Base-by-base conservation (phyloP, 2,888 invertebrate species). In the Caradrina clavipalpis region DNA sequence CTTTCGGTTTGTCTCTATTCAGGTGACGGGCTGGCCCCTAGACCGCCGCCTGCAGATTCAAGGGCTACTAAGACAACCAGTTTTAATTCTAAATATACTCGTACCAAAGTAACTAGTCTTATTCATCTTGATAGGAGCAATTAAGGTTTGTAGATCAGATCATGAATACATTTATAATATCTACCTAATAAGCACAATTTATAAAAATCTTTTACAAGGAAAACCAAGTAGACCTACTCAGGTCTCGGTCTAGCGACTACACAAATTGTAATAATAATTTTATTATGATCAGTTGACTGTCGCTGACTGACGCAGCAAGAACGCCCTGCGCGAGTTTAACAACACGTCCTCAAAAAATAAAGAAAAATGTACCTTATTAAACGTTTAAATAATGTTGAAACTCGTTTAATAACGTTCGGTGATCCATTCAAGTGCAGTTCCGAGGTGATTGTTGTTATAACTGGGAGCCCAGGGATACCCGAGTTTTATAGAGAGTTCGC, bases 401-500 rank as follows among this genome's bases (percentile, higher is more conserved):
- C 78, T 45, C 75, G 73, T 61, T 63, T 80, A 53, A 19, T 82
- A 69, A 78, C 73, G 13, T 74, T 78, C 53, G 83, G 74, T 57
- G 69, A 78, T 67, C 69, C 73, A 49, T 78, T 82, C 55, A 62
- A 60, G 45, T 42, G 65, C n/a, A 56, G 54, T 53, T 64, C 75
- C 15, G 75, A 78, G 22, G 60, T 80, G 73, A 74, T 82, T 39
- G 68, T 82, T 35, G 69, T 80, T 55, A 71, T 82, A 54, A 71
- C 83, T 54, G 80, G 80, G 17, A 70, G 78, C 50, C 76, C 80
- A 17, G 78, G 82, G 49, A 82, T 82, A 71, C 71, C 82, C 13
- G 75, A 78, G 19, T 80, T 83, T 68, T 78, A 80, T 42, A 67
- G 35, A 10, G 80, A 82, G 56, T 82, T 82, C 54, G 83, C 78